These are phyloP conservation scores for Syngnathoides biaculeatus DNA, from an alignment of 2,113 vertebrate genomes.

Conservation along the genomic window DNA sequence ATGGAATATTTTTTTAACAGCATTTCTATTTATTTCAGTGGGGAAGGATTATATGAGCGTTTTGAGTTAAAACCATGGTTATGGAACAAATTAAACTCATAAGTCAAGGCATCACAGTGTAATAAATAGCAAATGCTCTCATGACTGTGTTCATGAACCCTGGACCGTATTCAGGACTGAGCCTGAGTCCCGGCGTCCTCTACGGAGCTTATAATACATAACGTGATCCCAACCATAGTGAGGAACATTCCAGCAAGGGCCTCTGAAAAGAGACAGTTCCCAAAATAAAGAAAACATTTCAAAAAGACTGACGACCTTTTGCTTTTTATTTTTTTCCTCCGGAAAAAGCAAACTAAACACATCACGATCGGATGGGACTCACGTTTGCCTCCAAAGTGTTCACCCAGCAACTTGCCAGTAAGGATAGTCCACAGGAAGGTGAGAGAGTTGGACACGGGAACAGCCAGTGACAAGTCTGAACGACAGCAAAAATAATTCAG, in stretches of 20 bases:
- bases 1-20: too few relatives aligned
- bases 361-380: slow-evolving; percentile 51
- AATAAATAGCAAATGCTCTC: too few relatives aligned
- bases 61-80: too few relatives aligned
- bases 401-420: slow-evolving; percentile 87
- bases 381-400: slow-evolving; percentile 89
- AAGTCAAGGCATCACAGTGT: neutral
- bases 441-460: slow-evolving; percentile 91
- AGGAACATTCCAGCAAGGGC: slow-evolving; percentile 83
- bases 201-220: slow-evolving; percentile 80
- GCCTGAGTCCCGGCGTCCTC: slow-evolving; percentile 20
- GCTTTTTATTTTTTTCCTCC: neutral
- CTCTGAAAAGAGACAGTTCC: slow-evolving; percentile 59
- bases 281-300: neutral
- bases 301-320: neutral
- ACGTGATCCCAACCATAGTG: slow-evolving; percentile 74
- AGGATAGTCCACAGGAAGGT: slow-evolving; percentile 84
- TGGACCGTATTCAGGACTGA: slow-evolving; percentile 8
- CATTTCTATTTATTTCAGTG: too few relatives aligned
- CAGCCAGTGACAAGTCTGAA: slow-evolving; percentile 88
- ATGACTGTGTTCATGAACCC: neutral
- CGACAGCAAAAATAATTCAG: neutral
- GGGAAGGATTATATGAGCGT: too few relatives aligned
- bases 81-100: neutral
- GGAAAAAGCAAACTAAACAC: neutral